A percentile compares a stretch with the other conserved stretches of the same genome.
Conservation (phyloP, 1,140 invertebrate genomes). For the Stenopsyche tienmushanensis region DNA sequence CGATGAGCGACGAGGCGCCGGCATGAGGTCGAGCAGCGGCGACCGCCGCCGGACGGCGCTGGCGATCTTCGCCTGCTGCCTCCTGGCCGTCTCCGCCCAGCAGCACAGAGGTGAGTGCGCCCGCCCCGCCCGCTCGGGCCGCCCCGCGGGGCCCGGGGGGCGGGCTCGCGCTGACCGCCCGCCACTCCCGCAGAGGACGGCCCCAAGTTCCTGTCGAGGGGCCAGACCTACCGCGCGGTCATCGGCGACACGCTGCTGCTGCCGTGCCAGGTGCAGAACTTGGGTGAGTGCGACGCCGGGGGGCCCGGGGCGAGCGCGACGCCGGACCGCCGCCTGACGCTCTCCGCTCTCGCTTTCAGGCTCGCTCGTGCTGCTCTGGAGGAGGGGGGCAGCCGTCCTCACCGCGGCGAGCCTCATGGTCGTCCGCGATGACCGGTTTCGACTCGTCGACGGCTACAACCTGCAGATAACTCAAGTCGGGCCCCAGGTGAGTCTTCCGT, state of each 20-base stretch:
- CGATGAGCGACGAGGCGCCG: too few species aligned
- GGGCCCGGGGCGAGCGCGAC: too few species aligned
- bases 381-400: slow-evolving; percentile 64
- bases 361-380: slow-evolving; percentile 65
- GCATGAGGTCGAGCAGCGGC: too few species aligned
- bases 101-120: neutral
- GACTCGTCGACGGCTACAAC: slow-evolving; percentile 68
- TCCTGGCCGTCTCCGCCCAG: neutral
- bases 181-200: too few species aligned
- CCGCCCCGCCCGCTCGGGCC: neutral
- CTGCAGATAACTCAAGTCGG: slow-evolving; percentile 65
- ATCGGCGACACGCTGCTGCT: slow-evolving; percentile 71
- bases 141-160: neutral
- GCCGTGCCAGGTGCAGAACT: slow-evolving; percentile 75
- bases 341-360: slow-evolving; percentile 48
- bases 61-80: too few species aligned
- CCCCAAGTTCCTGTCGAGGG: slow-evolving; percentile 69
- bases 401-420: slow-evolving; percentile 71
- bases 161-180: too few species aligned
- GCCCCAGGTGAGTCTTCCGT: slow-evolving; percentile 51
- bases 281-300: slow-evolving; percentile 66
- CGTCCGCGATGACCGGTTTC: slow-evolving; percentile 64
- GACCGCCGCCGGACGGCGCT: too few species aligned
- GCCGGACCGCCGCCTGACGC: neutral
- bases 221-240: slow-evolving; percentile 71